A percentile compares a stretch with the other conserved stretches of the same genome.
phyloP scores from a whole-genome alignment of 1,140 invertebrate genomes.

The Drosophila sechellia region DNA sequence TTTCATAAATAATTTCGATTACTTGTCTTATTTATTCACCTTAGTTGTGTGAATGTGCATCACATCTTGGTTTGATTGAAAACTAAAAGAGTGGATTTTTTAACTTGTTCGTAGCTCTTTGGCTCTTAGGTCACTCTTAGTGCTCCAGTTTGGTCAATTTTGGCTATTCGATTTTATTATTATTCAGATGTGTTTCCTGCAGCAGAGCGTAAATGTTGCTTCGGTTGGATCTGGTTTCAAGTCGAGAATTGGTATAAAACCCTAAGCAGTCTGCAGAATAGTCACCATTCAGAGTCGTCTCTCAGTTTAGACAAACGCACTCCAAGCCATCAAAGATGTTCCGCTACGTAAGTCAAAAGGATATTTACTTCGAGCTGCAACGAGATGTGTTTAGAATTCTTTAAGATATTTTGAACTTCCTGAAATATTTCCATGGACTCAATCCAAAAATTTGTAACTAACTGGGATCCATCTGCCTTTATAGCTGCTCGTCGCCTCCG shows the following conservation, averaged over 20 bases:
- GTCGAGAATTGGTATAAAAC: constrained; percentile 70
- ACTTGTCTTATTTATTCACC: no score
- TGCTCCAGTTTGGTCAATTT: constrained; percentile 60
- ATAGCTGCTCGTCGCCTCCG: constrained; percentile 66
- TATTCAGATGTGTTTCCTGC: constrained; percentile 79
- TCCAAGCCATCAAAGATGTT: constrained; percentile 62
- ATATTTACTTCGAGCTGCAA: neutral
- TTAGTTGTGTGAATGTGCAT: constrained; percentile 9
- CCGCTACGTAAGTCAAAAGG: constrained; percentile 68
- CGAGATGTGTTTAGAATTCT: no score
- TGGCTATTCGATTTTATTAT: constrained; percentile 50
- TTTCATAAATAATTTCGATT: no score
- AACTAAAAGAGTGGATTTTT: constrained; percentile 14
- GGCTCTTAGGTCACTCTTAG: constrained; percentile 15
- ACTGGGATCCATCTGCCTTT: neutral
- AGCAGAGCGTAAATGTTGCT: constrained; percentile 46
- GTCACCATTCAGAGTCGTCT: constrained; percentile 59
- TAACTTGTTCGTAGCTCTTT: constrained; percentile 10
- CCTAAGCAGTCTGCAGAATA: constrained; percentile 32
- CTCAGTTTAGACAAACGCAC: constrained; percentile 45
- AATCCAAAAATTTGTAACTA: neutral
- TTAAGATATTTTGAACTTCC: no score
- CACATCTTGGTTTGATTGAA: constrained; percentile 40
- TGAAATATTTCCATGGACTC: no score
- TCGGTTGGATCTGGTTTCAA: constrained; percentile 45